These are phyloP conservation scores for Leptinotarsa undecemlineata DNA, from an alignment of 1,140 invertebrate species.

Conservation along the genomic window DNA sequence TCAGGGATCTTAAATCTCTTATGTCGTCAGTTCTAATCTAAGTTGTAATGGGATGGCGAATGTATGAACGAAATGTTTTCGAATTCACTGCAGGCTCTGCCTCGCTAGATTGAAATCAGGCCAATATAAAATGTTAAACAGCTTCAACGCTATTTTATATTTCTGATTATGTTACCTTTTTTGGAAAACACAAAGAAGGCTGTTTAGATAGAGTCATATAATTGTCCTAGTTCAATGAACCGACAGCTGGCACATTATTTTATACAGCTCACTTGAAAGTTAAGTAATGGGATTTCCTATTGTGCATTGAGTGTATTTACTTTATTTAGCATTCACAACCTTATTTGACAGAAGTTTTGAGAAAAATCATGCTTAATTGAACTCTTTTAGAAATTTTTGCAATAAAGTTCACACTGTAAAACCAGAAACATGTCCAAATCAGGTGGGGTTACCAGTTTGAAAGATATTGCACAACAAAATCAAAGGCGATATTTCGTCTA, in stretches of 20 bases:
- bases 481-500: too few relatives aligned
- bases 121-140: constrained; percentile 1
- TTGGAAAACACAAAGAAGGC: neutral
- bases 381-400: too few relatives aligned
- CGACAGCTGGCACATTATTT: constrained; percentile 5
- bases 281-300: too few relatives aligned
- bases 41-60: neutral
- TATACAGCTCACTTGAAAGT: too few relatives aligned
- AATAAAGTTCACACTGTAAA: too few relatives aligned
- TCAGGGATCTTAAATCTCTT: neutral
- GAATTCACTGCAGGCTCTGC: neutral
- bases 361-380: too few relatives aligned
- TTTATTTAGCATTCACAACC: too few relatives aligned
- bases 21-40: constrained; percentile 1
- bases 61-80: neutral
- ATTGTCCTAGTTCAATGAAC: neutral
- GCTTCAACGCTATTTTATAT: neutral
- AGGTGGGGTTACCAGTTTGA: too few relatives aligned
- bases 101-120: neutral
- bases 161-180: neutral
- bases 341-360: too few relatives aligned
- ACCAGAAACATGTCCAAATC: too few relatives aligned
- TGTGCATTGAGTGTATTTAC: too few relatives aligned
- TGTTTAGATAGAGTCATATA: neutral
- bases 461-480: too few relatives aligned